Evolutionary conservation across 1,140 invertebrate species (phyloP).

Genomic region (Carposina sasakii): DNA sequence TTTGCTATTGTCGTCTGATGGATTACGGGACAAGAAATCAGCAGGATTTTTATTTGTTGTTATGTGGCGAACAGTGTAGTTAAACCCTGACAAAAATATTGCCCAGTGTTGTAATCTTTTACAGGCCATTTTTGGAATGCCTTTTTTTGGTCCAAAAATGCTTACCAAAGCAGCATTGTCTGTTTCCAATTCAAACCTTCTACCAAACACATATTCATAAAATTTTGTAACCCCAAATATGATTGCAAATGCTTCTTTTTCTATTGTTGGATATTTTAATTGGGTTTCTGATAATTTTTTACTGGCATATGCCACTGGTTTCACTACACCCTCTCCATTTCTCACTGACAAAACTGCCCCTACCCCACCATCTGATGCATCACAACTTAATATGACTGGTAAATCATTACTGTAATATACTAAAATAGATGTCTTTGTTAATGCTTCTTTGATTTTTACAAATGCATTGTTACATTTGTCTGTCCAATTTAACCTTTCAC

Average conservation of each 20-base stretch:
- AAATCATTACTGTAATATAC: conserved; percentile 7
- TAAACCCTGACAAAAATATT: conserved; percentile 28
- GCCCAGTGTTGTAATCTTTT: conserved; percentile 27
- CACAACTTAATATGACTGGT: conserved; percentile 11
- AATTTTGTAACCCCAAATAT: conserved; percentile 30
- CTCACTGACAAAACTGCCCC: conserved; percentile 9
- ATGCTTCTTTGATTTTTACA: conserved; percentile 9
- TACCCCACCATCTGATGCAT: conserved; percentile 10
- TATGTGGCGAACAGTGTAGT: conserved; percentile 25
- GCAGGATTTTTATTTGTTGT: conserved; percentile 19
- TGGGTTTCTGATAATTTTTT: conserved; percentile 8
- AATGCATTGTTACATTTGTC: conserved; percentile 10
- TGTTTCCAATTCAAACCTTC: conserved; percentile 23
- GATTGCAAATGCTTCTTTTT: conserved; percentile 24
- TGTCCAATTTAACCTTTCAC: conserved; percentile 13
- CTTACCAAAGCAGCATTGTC: conserved; percentile 27
- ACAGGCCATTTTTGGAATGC: conserved; percentile 30
- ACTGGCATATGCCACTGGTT: conserved; percentile 13
- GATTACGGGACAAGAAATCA: conserved; percentile 18
- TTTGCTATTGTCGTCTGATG: no score
- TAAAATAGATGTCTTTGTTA: conserved; percentile 4
- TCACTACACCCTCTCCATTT: conserved; percentile 7
- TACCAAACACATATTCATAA: conserved; percentile 11
- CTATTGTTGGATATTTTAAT: conserved; percentile 9
- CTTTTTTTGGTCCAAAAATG: conserved; percentile 27